These are phyloP conservation scores for Lordiphosa fenestrarum DNA, from an alignment of 2,888 invertebrate species.

Conservation along the genomic window DNA sequence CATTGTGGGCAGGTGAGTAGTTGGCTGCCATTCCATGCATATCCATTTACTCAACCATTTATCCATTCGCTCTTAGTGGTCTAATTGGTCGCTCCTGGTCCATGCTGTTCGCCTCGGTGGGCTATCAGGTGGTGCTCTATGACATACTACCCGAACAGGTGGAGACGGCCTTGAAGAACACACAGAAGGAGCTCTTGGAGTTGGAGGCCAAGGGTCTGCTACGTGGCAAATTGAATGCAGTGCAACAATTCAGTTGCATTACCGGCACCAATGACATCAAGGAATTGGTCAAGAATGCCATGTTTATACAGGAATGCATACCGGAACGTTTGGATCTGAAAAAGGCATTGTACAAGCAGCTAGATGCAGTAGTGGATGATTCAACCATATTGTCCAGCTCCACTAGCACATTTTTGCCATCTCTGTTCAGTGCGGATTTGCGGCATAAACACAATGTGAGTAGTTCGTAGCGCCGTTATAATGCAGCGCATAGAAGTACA, in stretches of 20 bases:
- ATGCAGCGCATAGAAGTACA: too few relatives aligned
- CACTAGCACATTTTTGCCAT: conserved; percentile 95
- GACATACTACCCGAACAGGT: conserved; percentile 91
- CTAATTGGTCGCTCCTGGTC: conserved; percentile 98
- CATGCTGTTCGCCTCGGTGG: conserved; percentile 96
- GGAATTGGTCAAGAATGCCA: conserved; percentile 87
- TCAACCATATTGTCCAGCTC: conserved; percentile 94
- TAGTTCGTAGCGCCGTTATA: conserved; percentile 11
- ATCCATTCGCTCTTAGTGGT: conserved; percentile 84
- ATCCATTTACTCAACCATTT: too few relatives aligned
- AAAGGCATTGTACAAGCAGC: conserved; percentile 87
- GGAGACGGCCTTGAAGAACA: conserved; percentile 86
- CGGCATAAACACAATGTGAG: conserved; percentile 85
- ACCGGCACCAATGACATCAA: conserved; percentile 86
- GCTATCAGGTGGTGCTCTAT: conserved; percentile 92
- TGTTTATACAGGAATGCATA: conserved; percentile 95
- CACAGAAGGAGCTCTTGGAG: conserved; percentile 86
- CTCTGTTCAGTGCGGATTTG: conserved; percentile 90
- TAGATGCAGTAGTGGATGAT: conserved; percentile 89
- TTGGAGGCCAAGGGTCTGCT: conserved; percentile 87
- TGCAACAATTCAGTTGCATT: conserved; percentile 89
- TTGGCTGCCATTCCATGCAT: background rate
- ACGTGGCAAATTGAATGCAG: conserved; percentile 87
- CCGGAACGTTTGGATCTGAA: conserved; percentile 94
- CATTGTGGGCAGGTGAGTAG: conserved; percentile 87